Conservation (phyloP, 2,113 vertebrate species). For the Nasalis larvatus region DNA sequence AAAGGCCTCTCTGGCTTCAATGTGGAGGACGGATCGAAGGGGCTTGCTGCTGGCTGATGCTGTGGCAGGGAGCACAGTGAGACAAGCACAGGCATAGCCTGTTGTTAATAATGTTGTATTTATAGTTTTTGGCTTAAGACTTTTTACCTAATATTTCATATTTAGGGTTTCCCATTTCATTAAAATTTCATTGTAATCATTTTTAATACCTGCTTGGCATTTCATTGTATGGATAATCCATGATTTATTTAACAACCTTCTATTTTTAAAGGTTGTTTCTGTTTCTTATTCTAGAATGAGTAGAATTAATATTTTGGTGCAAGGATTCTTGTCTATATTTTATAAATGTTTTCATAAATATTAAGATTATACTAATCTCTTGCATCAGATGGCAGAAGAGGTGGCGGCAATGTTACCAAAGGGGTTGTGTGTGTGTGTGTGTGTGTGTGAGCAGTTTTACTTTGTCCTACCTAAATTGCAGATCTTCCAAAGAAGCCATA, state of each 20-base stretch:
- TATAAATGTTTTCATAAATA: not conserved
- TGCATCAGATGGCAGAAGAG: not conserved
- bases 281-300: constrained; percentile 5
- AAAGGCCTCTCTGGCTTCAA: not conserved
- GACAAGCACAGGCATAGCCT: not conserved
- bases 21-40: not conserved
- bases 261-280: not conserved
- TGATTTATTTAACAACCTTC: not conserved
- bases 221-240: not conserved
- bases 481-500: not conserved
- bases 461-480: not conserved
- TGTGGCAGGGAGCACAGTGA: too few species aligned
- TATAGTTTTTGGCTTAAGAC: not conserved
- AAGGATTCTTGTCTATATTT: not conserved
- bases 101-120: not conserved
- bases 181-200: not conserved
- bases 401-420: not conserved
- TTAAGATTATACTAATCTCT: not conserved
- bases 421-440: not conserved
- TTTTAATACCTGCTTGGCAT: not conserved
- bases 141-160: not conserved
- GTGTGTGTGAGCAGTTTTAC: not conserved
- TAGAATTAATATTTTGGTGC: not conserved
- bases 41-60: fast-evolving
- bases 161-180: not conserved